Conservation (phyloP, 2,797 vertebrate species). For the Alouatta caraya region DNA sequence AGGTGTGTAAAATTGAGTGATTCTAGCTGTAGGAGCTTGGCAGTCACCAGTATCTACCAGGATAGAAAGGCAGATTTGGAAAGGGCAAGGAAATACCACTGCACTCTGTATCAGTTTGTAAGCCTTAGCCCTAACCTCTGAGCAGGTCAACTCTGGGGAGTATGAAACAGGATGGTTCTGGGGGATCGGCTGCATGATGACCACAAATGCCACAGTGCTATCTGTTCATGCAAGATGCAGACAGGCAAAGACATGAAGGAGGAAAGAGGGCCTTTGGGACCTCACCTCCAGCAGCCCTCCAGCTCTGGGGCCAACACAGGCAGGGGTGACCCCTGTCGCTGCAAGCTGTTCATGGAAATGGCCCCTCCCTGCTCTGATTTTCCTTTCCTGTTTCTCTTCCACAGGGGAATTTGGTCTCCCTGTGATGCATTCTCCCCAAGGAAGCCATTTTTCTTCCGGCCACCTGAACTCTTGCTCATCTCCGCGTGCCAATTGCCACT, state of each 20-base stretch:
- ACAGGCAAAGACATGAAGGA: background rate
- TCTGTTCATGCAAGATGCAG: background rate
- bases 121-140: background rate
- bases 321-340: background rate
- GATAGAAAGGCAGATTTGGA: background rate
- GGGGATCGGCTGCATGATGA: background rate
- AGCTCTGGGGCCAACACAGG: background rate
- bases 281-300: background rate
- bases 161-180: background rate
- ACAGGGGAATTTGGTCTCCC: background rate
- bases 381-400: background rate
- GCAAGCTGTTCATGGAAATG: background rate
- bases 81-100: background rate
- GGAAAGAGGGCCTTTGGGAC: background rate
- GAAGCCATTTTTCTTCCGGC: background rate
- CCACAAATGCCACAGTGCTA: background rate
- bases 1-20: background rate
- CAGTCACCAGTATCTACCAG: background rate
- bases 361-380: background rate
- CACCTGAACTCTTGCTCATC: constrained; percentile 22
- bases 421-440: background rate
- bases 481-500: background rate
- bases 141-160: background rate
- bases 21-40: background rate
- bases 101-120: background rate